These are phyloP conservation scores for Hyposoter dolosus DNA, from an alignment of 2,888 invertebrate genomes.

Conservation along the genomic window DNA sequence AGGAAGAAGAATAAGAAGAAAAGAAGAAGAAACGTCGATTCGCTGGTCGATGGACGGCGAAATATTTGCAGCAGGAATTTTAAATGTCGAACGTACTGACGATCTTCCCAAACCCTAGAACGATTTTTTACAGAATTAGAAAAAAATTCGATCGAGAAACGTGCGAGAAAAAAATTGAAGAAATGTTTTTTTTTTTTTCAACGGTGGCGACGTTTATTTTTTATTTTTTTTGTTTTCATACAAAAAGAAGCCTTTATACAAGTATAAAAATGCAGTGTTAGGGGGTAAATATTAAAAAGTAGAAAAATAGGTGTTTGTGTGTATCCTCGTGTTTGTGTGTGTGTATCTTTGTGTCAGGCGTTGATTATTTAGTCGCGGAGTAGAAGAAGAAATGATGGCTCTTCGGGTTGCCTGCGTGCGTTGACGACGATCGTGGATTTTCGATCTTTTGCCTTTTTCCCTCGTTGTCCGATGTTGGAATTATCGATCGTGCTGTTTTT, in stretches of 20 bases:
- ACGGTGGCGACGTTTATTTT: conserved; percentile 85
- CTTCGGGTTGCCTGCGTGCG: neutral
- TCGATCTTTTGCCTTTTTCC: neutral
- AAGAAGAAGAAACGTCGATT: conserved; percentile 52
- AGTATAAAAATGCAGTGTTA: conserved; percentile 84
- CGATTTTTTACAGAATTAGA: neutral
- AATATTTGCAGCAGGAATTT: neutral
- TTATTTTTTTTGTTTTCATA: conserved; percentile 80
- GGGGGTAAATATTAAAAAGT: conserved; percentile 75
- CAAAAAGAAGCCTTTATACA: conserved; percentile 85
- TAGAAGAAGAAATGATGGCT: conserved; percentile 31
- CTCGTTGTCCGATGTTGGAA: neutral
- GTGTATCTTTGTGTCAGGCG: conserved; percentile 3
- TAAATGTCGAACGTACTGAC: neutral
- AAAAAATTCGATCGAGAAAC: neutral
- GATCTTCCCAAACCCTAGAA: neutral
- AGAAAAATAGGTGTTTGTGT: conserved; percentile 79
- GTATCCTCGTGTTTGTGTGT: conserved; percentile 72
- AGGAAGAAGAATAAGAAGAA: conserved; percentile 50
- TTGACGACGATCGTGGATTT: neutral
- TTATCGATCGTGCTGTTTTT: neutral
- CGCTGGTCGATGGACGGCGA: neutral
- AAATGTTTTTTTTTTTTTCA: conserved; percentile 71
- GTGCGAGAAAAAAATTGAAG: neutral
- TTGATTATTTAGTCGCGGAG: neutral